Conservation (phyloP, 1,140 invertebrate genomes). For the Bathynomus jamesi region DNA sequence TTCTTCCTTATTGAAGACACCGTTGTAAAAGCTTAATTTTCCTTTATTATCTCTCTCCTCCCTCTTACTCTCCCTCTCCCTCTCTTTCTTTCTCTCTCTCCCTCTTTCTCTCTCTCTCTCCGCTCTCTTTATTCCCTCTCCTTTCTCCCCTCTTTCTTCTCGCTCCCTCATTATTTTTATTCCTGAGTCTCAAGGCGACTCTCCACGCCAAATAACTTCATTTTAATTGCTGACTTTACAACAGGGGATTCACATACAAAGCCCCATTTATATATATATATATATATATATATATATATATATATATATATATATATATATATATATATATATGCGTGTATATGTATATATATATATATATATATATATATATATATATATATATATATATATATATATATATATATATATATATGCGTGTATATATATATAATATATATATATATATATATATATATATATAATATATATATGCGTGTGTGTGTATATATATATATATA, state of each 20-base stretch:
- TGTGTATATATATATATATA: slow-evolving; percentile 14
- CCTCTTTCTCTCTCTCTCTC: background rate
- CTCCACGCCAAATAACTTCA: too few relatives aligned
- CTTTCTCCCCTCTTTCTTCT: background rate
- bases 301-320: slow-evolving; percentile 13
- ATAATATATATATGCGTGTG: slow-evolving; percentile 3
- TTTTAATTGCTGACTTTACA: too few relatives aligned
- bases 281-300: slow-evolving; percentile 17
- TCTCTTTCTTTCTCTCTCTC: background rate
- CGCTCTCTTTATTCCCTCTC: background rate
- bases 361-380: slow-evolving; percentile 14
- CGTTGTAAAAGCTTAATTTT: background rate
- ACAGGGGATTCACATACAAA: slow-evolving; percentile 6
- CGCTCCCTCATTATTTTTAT: background rate
- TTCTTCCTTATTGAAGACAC: too few relatives aligned
- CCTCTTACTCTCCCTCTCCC: background rate
- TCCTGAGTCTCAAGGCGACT: background rate
- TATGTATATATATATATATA: slow-evolving; percentile 14
- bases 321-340: slow-evolving; percentile 7
- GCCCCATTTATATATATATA: slow-evolving; percentile 8
- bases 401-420: slow-evolving; percentile 8
- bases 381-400: slow-evolving; percentile 10
- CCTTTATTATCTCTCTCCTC: background rate
- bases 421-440: slow-evolving; percentile 13
- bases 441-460: slow-evolving; percentile 16